Conservation (phyloP, 2,797 vertebrate species). For the Enteromius paludinosus region DNA sequence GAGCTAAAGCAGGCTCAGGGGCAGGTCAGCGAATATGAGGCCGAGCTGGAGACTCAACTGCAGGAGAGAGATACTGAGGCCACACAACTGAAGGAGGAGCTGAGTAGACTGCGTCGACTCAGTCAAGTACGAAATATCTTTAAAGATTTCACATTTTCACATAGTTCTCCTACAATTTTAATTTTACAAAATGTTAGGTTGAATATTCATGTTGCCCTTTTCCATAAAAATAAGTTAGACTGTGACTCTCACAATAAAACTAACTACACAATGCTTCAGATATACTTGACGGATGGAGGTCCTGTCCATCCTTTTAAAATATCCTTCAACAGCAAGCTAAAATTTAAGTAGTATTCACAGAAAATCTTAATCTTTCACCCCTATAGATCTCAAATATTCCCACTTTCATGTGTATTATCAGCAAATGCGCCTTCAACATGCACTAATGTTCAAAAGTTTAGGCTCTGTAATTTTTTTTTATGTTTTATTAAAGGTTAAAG, state of each 20-base stretch:
- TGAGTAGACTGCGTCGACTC: slow-evolving; percentile 70
- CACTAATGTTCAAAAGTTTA: too few relatives aligned
- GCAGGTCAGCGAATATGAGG: slow-evolving; percentile 73
- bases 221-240: background rate
- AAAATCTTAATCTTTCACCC: background rate
- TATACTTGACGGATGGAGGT: background rate
- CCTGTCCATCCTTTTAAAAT: background rate
- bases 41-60: slow-evolving; percentile 80
- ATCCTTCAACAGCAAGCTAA: background rate
- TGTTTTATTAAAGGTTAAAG: background rate
- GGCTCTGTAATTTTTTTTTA: too few relatives aligned
- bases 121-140: slow-evolving; percentile 72
- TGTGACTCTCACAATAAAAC: background rate
- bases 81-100: slow-evolving; percentile 78
- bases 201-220: background rate
- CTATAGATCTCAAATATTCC: background rate
- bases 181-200: background rate
- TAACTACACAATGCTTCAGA: background rate
- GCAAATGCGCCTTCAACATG: background rate
- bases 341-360: background rate
- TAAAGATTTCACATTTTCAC: too few relatives aligned
- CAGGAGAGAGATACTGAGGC: slow-evolving; percentile 74
- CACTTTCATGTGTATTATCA: background rate
- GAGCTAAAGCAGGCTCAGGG: slow-evolving; percentile 76
- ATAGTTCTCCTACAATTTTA: background rate